Evolutionary conservation across 2,888 invertebrate genomes (phyloP).

Genomic region (Rhagophthalmus giganteus): DNA sequence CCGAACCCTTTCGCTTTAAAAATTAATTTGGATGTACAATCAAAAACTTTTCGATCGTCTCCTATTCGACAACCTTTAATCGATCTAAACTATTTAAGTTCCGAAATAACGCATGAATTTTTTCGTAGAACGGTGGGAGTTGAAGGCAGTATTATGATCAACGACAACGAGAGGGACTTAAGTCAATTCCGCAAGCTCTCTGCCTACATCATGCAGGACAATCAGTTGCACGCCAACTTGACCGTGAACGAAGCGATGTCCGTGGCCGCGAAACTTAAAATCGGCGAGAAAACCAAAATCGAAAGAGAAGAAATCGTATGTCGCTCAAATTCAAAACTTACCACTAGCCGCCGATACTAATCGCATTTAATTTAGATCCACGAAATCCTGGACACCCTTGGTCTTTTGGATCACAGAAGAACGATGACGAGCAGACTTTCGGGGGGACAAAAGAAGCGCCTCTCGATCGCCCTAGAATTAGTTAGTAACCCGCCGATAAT

Average conservation of each 20-base stretch:
- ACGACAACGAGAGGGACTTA: constrained; percentile 79
- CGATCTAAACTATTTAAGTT: too few relatives aligned
- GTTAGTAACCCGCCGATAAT: constrained; percentile 97
- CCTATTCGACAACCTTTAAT: too few relatives aligned
- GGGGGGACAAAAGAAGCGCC: constrained; percentile 92
- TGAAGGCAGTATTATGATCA: constrained; percentile 83
- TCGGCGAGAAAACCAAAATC: constrained; percentile 69
- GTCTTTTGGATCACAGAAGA: constrained; percentile 81
- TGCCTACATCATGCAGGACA: constrained; percentile 97
- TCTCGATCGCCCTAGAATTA: constrained; percentile 91
- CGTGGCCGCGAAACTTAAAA: constrained; percentile 87
- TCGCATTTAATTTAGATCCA: constrained; percentile 68
- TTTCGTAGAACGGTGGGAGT: constrained; percentile 73
- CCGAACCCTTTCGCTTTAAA: too few relatives aligned
- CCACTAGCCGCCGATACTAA: background rate
- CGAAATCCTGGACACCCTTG: constrained; percentile 88
- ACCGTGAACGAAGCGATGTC: constrained; percentile 94
- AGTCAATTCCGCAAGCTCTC: constrained; percentile 89
- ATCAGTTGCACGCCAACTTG: constrained; percentile 87
- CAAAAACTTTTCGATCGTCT: too few relatives aligned
- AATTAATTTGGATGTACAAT: too few relatives aligned
- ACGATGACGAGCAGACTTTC: constrained; percentile 91
- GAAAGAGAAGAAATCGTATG: constrained; percentile 85
- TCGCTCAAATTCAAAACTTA: constrained; percentile 30
- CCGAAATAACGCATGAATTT: too few relatives aligned